phyloP scores from a whole-genome alignment of 2,113 vertebrate species.

The Coturnix japonica region DNA sequence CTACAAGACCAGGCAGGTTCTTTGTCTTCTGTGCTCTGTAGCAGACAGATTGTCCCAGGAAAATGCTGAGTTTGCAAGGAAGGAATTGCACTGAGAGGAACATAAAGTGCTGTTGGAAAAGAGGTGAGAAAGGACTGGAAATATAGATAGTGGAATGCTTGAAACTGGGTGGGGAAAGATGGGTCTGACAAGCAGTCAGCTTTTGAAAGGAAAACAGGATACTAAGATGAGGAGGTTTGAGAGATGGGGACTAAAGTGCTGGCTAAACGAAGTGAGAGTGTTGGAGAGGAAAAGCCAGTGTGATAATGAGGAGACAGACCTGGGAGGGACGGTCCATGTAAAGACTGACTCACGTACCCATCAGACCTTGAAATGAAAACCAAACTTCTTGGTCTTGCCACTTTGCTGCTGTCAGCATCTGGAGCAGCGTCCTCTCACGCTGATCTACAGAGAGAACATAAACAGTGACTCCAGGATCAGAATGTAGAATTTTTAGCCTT shows the following conservation, averaged over 20 bases:
- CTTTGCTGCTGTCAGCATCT: not conserved
- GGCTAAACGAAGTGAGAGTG: not conserved
- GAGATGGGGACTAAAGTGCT: not conserved
- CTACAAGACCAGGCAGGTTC: not conserved
- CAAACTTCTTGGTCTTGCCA: not conserved
- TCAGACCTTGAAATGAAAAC: not conserved
- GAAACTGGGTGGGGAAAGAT: not conserved
- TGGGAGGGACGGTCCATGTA: not conserved
- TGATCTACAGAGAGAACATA: rapidly evolving
- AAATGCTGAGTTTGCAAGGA: not conserved
- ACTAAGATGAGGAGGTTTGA: not conserved
- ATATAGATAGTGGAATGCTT: not conserved
- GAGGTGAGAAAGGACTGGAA: not conserved
- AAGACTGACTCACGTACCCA: not conserved
- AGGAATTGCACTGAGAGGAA: not conserved
- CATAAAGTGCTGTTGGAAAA: not conserved
- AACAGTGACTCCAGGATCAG: not conserved
- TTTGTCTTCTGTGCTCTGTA: not conserved
- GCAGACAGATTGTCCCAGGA: not conserved
- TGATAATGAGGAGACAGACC: not conserved
- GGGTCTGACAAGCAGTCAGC: not conserved
- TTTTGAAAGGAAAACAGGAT: not conserved
- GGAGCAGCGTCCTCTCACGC: not conserved
- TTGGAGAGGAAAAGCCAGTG: not conserved
- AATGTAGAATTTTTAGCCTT: not conserved